A percentile compares a stretch with the other conserved stretches of the same genome.
These are phyloP conservation scores for Tetanocera ferruginea DNA, from an alignment of 2,888 invertebrate species.

Conservation along the genomic window DNA sequence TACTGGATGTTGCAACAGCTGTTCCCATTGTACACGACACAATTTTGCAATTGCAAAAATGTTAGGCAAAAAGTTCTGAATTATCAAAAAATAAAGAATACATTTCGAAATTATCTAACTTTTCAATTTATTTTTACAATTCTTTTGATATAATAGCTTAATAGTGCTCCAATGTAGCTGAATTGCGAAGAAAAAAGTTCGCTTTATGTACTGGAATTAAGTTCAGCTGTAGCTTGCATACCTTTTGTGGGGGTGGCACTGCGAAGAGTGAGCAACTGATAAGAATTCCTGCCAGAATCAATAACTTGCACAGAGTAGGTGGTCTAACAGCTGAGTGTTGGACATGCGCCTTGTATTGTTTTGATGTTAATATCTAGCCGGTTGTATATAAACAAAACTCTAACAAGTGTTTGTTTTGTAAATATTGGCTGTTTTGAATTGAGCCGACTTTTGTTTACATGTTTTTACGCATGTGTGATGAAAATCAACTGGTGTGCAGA, in stretches of 20 bases:
- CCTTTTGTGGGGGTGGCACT: background rate
- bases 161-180: too few relatives aligned
- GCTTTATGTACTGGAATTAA: conserved; percentile 18
- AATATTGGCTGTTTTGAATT: conserved; percentile 26
- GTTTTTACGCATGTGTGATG: conserved; percentile 42
- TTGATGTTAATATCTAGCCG: conserved; percentile 21
- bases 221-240: conserved; percentile 25
- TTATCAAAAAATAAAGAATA: background rate
- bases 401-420: conserved; percentile 43
- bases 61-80: background rate
- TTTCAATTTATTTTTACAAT: background rate
- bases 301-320: conserved; percentile 38
- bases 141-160: background rate
- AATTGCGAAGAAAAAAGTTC: background rate
- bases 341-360: conserved; percentile 48
- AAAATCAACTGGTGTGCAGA: conserved; percentile 32
- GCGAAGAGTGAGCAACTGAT: conserved; percentile 17
- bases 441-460: conserved; percentile 38
- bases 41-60: background rate
- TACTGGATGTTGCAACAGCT: conserved; percentile 44
- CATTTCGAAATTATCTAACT: background rate
- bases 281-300: conserved; percentile 41
- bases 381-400: conserved; percentile 3
- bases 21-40: conserved; percentile 40
- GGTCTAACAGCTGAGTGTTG: conserved; percentile 29